Evolutionary conservation across 2,888 invertebrate species (phyloP).

Genomic region (Amblyteles armatorius): DNA sequence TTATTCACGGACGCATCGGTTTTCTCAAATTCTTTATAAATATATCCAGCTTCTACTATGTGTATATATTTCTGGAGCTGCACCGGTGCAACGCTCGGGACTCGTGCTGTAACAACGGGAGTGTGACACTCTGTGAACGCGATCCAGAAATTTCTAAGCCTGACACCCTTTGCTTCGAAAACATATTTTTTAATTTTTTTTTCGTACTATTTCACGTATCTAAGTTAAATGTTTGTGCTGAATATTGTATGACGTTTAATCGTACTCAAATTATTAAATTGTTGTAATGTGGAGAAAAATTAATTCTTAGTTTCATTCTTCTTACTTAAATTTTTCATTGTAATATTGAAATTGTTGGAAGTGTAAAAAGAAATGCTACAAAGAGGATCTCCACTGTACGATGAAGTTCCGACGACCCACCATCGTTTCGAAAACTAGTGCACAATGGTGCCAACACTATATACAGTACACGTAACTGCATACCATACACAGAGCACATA

Average conservation of each 20-base stretch:
- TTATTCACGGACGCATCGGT: conserved; percentile 46
- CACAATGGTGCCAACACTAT: conserved; percentile 58
- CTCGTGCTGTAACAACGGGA: neutral
- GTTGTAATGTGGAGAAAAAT: neutral
- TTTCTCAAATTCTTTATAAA: conserved; percentile 42
- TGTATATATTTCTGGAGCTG: conserved; percentile 10
- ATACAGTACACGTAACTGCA: conserved; percentile 51
- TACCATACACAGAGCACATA: conserved; percentile 35
- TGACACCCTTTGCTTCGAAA: neutral
- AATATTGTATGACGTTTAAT: neutral
- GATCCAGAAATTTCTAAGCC: conserved; percentile 30
- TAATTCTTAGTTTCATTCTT: neutral
- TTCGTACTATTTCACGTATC: neutral
- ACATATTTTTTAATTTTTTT: neutral
- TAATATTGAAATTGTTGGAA: neutral
- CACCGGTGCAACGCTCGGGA: conserved; percentile 1
- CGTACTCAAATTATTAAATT: neutral
- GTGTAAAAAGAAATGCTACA: neutral
- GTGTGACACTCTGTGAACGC: conserved; percentile 5
- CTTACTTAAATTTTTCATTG: neutral
- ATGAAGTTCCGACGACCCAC: conserved; percentile 32
- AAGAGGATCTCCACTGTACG: conserved; percentile 52
- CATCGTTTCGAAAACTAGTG: conserved; percentile 38
- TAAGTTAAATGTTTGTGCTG: neutral
- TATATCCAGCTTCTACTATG: conserved; percentile 19